Conservation (phyloP, 2,888 invertebrate species). For the Crematogaster levior region DNA sequence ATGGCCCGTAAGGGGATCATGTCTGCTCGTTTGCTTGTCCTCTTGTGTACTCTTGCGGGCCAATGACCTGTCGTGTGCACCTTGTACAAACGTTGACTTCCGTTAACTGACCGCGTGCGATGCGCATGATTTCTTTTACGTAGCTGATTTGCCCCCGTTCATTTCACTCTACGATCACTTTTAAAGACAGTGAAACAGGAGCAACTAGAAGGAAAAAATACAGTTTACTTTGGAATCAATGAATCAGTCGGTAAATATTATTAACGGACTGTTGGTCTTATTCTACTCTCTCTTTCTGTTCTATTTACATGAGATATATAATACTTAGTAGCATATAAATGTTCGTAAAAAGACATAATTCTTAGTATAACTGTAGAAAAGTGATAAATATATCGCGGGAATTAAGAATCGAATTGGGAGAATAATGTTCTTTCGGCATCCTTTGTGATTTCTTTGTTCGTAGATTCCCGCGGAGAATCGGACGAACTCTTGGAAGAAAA, state of each 20-base stretch:
- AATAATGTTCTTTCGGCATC: constrained; percentile 36
- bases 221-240: too few relatives aligned
- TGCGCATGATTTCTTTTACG: constrained; percentile 11
- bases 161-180: not conserved
- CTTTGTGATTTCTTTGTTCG: constrained; percentile 53
- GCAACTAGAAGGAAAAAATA: too few relatives aligned
- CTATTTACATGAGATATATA: not conserved
- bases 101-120: constrained; percentile 36
- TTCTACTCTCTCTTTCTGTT: not conserved
- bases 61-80: constrained; percentile 75
- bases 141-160: not conserved
- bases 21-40: constrained; percentile 73
- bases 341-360: not conserved
- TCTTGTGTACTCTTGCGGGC: constrained; percentile 73
- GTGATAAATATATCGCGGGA: constrained; percentile 26
- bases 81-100: constrained; percentile 59
- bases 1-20: constrained; percentile 68
- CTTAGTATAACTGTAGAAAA: not conserved
- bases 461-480: constrained; percentile 21
- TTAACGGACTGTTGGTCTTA: not conserved
- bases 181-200: not conserved
- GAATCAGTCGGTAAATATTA: not conserved
- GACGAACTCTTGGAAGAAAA: constrained; percentile 42
- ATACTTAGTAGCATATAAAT: not conserved
- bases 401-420: constrained; percentile 1